A percentile compares a stretch with the other conserved stretches of the same genome.
These are phyloP conservation scores for Flexamia atlantica DNA, from an alignment of 2,888 invertebrate species.

Conservation along the genomic window DNA sequence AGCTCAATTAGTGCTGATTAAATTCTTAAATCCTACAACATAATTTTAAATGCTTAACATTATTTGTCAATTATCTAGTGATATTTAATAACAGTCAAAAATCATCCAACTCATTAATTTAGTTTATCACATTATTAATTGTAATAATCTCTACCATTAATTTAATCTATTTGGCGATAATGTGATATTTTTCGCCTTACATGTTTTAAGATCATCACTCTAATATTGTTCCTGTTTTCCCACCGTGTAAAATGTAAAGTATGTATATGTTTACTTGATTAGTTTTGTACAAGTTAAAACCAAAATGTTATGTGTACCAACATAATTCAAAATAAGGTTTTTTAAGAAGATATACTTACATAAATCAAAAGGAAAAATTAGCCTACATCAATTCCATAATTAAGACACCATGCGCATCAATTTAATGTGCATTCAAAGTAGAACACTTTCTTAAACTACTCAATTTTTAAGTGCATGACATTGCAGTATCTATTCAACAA, in stretches of 20 bases:
- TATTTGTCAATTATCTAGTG: too few relatives aligned
- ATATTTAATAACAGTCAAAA: too few relatives aligned
- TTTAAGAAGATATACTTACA: too few relatives aligned
- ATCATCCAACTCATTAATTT: too few relatives aligned
- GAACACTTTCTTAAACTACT: conserved; percentile 35
- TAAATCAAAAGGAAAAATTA: too few relatives aligned
- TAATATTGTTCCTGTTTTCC: conserved; percentile 4
- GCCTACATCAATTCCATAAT: too few relatives aligned
- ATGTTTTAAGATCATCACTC: not conserved
- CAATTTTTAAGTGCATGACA: not conserved
- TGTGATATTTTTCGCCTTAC: not conserved
- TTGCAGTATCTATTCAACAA: not conserved
- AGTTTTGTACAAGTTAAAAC: not conserved
- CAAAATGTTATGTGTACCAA: not conserved
- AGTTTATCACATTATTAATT: not conserved
- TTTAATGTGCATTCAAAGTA: not conserved
- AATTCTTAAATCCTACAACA: too few relatives aligned
- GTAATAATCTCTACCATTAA: not conserved
- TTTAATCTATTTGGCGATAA: not conserved
- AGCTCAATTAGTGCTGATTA: too few relatives aligned
- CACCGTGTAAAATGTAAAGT: not conserved
- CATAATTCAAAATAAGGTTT: not conserved
- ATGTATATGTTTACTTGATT: not conserved
- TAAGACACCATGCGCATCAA: too few relatives aligned
- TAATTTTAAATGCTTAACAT: too few relatives aligned